Evolutionary conservation across 2,888 invertebrate genomes (phyloP), one percentile per base, ranked within the genome.

Genomic region (Theretra japonica): DNA sequence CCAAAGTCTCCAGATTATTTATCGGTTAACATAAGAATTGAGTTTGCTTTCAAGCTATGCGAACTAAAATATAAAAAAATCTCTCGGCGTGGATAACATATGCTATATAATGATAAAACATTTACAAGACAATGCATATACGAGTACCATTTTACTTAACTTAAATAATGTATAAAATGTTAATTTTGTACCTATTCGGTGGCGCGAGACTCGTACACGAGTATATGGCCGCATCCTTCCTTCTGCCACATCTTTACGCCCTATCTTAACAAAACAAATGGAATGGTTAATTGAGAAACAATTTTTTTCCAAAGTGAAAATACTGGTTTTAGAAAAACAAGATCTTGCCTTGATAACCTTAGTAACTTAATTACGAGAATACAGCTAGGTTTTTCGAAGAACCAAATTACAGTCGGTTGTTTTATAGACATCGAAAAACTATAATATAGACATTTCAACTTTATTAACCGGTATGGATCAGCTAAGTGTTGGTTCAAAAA

Each of bases 351-450:
- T 15, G 75, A 80, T 59, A 75, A 60, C 58, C 15, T 78, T 6
- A 48, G 41, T 19, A 60, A 33, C 3, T 53, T 78, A n/a, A 71
- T 76, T 28, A 23, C 73, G 21, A 21, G 25, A 6, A 74, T 76
- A 19, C 74, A 75, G 57, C 41, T 50, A 41, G 82, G 80, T 1
- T 78, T 80, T 69, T 69, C 74, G 2, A 73, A 77, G n/a, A 70
- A 72, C 30, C 7, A 53, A 0, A 0, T 50, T 7, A 81, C 80
- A 0, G 19, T 77, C 3, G 80, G 65, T 0, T 82, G 79, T 68
- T 81, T 81, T 71, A 23, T 82, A 28, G 82, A 83, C 68, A 76
- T 83, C 11, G 73, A 81, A n/a, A 80, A 73, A 83, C 41, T 81
- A 82, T 72, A 81, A 81, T 69, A 73, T 83, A 2, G 33, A 76